phyloP scores from a whole-genome alignment of 2,888 invertebrate genomes.

The Andrena minutula region DNA sequence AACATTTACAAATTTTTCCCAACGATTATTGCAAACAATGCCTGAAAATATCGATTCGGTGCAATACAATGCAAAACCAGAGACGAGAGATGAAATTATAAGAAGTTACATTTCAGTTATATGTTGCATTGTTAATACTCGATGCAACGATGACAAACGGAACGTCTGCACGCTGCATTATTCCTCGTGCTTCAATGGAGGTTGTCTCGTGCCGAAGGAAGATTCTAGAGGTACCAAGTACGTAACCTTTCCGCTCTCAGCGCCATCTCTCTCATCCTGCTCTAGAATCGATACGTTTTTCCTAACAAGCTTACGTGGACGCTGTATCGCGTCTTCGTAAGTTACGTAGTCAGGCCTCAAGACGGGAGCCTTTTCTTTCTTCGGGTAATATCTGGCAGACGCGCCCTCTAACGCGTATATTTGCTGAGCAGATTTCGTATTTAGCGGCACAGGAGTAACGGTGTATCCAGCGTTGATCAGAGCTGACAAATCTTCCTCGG shows the following conservation, averaged over 20 bases:
- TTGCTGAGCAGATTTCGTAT: slow-evolving; percentile 74
- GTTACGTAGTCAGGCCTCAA: slow-evolving; percentile 78
- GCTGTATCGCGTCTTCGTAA: slow-evolving; percentile 77
- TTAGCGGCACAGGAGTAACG: slow-evolving; percentile 80
- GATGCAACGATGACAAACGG: slow-evolving; percentile 14
- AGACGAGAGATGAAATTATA: neutral
- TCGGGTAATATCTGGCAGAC: slow-evolving; percentile 77
- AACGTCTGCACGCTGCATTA: slow-evolving; percentile 30
- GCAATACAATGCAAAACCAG: slow-evolving; percentile 3
- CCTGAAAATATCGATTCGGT: neutral
- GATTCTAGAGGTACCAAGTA: slow-evolving; percentile 80
- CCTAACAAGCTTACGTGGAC: slow-evolving; percentile 75
- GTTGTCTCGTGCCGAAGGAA: slow-evolving; percentile 77
- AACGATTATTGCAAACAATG: neutral
- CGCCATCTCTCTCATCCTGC: slow-evolving; percentile 72
- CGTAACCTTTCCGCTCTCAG: slow-evolving; percentile 78
- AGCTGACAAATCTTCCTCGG: slow-evolving; percentile 80
- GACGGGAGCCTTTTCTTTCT: slow-evolving; percentile 76
- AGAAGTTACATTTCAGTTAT: slow-evolving; percentile 25
- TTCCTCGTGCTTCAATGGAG: slow-evolving; percentile 54
- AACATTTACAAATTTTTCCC: neutral
- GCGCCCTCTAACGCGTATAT: slow-evolving; percentile 74
- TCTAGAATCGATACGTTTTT: slow-evolving; percentile 78
- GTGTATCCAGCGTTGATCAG: slow-evolving; percentile 82
- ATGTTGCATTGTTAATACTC: slow-evolving; percentile 23